Evolutionary conservation across 2,797 vertebrate species (phyloP), one percentile per base, ranked within the genome.

Genomic region (Poeciliopsis infans): DNA sequence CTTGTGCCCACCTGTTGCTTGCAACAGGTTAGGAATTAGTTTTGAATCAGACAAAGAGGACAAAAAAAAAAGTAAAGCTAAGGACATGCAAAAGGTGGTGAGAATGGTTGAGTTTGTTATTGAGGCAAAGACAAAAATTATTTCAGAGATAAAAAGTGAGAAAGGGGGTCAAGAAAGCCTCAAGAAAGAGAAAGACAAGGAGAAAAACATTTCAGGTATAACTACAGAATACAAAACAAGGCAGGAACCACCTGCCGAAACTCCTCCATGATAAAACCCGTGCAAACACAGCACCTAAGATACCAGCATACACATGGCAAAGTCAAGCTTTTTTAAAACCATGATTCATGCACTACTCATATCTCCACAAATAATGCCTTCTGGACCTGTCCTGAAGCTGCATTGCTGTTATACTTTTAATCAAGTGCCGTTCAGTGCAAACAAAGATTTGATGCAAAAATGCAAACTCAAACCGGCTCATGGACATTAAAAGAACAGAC

Each of bases 121-220:
- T 76, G 53, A 83, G 66, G 83, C 72, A 82, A 51, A 64, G 66
- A 39, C 43, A 81, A 81, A 47, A 61, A 85, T 7, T 85, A 70
- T 83, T 87, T 83, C 43, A 75, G 82, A 80, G 77, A 69, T 74
- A 49, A 81, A 82, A 88, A 69, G 77, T 85, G 75, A 86, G 78
- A 91, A 92, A 92, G 36, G 89, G 77, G 91, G 86, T 93, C 86
- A 87, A 84, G 66, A 88, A 75, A 39, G 74, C 89, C 83, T 87
- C 86, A 25, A 68, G 83, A 91, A 86, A 70, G 45, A 47, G 72
- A 83, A 66, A 57, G 25, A 10, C 1, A 75, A 53, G 7, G 83
- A 47, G 64, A 73, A 85, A 55, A 70, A 43, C 31, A 20, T 79
- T 75, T 80, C 79, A 89, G 82, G 85, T 93, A 59, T 28, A 75